These are phyloP conservation scores for Bubo scandiacus DNA, from an alignment of 2,113 vertebrate genomes.

Conservation along the genomic window DNA sequence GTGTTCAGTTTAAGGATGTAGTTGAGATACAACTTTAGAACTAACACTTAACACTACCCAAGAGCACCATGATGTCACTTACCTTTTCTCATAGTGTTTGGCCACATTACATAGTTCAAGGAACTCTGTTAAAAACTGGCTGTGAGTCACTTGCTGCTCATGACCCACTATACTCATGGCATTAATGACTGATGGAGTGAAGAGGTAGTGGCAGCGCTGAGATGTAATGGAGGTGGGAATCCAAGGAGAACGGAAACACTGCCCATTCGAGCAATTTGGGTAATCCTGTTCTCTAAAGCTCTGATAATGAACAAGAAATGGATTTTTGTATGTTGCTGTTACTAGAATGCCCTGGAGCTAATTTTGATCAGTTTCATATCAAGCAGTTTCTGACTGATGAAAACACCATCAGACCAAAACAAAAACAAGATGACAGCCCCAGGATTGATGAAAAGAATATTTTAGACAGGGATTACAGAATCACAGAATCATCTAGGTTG, in stretches of 20 bases:
- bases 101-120: neutral
- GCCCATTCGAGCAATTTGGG: accelerated
- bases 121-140: neutral
- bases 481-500: too few species aligned
- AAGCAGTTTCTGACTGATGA: neutral
- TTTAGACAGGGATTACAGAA: neutral
- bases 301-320: neutral
- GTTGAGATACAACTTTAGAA: neutral
- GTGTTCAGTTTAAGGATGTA: neutral
- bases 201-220: neutral
- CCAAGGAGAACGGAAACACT: neutral
- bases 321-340: neutral
- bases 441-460: neutral
- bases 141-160: neutral
- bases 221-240: neutral
- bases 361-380: neutral
- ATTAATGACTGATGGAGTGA: neutral
- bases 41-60: neutral
- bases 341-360: neutral
- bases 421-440: neutral
- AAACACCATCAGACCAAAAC: neutral
- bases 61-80: neutral
- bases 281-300: neutral
- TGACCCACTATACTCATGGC: neutral
- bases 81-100: neutral